Percentiles rank a stretch among this genome's conserved stretches.
phyloP scores from a whole-genome alignment of 23 tunicate species.

The Trididemnum miniatum region DNA sequence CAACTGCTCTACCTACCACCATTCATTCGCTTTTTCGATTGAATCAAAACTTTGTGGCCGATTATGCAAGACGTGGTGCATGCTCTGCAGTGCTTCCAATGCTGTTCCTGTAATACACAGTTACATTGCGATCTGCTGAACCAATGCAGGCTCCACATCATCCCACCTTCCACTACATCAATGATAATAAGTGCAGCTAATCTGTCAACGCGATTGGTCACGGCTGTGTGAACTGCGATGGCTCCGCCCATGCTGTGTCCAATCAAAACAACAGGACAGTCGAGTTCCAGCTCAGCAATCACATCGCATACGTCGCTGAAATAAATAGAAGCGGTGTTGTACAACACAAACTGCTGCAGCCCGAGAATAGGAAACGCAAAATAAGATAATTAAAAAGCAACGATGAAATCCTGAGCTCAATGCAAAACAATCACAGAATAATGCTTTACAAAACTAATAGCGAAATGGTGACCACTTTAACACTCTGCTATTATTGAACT shows the following conservation, averaged over 20 bases:
- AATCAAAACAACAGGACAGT: slow-evolving; percentile 56
- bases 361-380: too few relatives aligned
- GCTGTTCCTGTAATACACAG: slow-evolving; percentile 74
- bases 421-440: too few relatives aligned
- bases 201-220: slow-evolving; percentile 29
- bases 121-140: neutral
- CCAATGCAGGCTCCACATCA: neutral
- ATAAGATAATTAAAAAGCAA: too few relatives aligned
- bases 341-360: too few relatives aligned
- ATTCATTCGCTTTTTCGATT: slow-evolving; percentile 83
- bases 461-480: too few relatives aligned
- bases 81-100: slow-evolving; percentile 62
- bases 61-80: slow-evolving; percentile 59
- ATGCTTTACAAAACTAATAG: too few relatives aligned
- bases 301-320: slow-evolving; percentile 57
- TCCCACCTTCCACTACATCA: slow-evolving; percentile 94
- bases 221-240: slow-evolving; percentile 80
- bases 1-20: slow-evolving; percentile 67
- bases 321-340: neutral
- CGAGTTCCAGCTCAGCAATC: slow-evolving; percentile 19
- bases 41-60: slow-evolving; percentile 65
- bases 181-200: slow-evolving; percentile 77
- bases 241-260: slow-evolving; percentile 99
- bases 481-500: too few relatives aligned
- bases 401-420: too few relatives aligned